These are phyloP conservation scores for Andrena camellia DNA, from an alignment of 2,888 invertebrate species.

Conservation along the genomic window DNA sequence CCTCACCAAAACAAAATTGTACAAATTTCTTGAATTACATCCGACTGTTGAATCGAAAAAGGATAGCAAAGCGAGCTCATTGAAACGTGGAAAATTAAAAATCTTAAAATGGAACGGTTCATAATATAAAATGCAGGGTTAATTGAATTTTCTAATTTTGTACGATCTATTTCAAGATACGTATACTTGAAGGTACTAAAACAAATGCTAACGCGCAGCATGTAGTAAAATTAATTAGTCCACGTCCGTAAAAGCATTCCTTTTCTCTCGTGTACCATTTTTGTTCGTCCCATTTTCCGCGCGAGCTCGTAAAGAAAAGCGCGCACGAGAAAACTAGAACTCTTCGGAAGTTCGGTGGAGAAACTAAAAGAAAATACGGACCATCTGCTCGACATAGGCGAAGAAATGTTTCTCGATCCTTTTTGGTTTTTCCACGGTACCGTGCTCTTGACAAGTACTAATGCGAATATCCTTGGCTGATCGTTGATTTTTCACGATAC, in stretches of 20 bases:
- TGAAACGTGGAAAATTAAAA: too few relatives aligned
- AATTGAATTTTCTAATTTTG: background rate
- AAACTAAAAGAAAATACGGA: conserved; percentile 55
- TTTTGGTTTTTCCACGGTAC: conserved; percentile 34
- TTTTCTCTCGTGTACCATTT: background rate
- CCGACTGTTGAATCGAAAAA: too few relatives aligned
- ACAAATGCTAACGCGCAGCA: background rate
- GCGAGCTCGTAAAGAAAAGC: background rate
- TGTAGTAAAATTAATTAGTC: conserved; percentile 39
- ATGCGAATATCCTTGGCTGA: conserved; percentile 52
- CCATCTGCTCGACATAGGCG: conserved; percentile 53
- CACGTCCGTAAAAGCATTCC: background rate
- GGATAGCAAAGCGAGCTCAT: too few relatives aligned
- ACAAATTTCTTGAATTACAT: too few relatives aligned
- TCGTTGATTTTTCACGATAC: conserved; percentile 24
- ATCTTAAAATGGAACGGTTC: background rate
- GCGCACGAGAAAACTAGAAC: conserved; percentile 2
- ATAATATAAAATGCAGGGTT: background rate
- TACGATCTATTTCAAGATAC: background rate
- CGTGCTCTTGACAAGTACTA: conserved; percentile 64
- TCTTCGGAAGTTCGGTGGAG: conserved; percentile 33
- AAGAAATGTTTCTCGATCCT: conserved; percentile 51
- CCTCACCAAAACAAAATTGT: too few relatives aligned
- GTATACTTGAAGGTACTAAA: background rate
- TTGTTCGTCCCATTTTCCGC: background rate